Evolutionary conservation across 2,797 vertebrate species (phyloP), one percentile per base, ranked within the genome.

Genomic region (Miichthys miiuy): DNA sequence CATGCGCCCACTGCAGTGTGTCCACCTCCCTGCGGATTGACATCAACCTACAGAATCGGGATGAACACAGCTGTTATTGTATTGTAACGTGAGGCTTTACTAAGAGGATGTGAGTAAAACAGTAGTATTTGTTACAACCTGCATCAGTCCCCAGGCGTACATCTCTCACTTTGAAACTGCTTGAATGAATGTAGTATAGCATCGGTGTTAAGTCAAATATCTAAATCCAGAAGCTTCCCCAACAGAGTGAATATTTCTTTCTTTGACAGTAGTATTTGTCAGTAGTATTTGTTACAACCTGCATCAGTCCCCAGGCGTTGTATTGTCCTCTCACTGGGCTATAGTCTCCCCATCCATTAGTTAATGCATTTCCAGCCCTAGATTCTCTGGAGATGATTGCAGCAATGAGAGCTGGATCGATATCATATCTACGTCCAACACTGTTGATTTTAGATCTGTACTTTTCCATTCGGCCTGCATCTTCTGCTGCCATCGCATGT

Each of bases 311-410:
- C 58, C 64, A 91, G 74, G 21, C 84, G 0, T 78, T 87, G 34
- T 34, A 34, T 34, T 34, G 7, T 34, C 34, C 34, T 34, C 34
- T 34, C 34, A 0, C 1, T 34, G 34, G 34, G 34, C 7, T 8
- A 38, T 38, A 9, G 34, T 89, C 87, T 34, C 91, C 89, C 82
- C 86, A 77, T 60, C 91, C 89, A 0, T 42, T 0, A 0, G 6
- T 0, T 3, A 92, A 52, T 1, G 0, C 1, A 2, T 83, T 88
- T 73, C 92, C 91, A 44, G 89, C 92, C n/a, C 92, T 85, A 77
- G 87, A 87, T 63, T 88, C 86, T 85, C 91, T 90, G 74, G 92
- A 93, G 55, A 91, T 92, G 86, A 93, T 91, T 55, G n/a, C 91
- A 65, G 91, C 91, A 11, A 92, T 92, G 20, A 93, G 62, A 52